Evolutionary conservation across 1,140 invertebrate genomes (phyloP).

Genomic region (Drosophila takahashii): DNA sequence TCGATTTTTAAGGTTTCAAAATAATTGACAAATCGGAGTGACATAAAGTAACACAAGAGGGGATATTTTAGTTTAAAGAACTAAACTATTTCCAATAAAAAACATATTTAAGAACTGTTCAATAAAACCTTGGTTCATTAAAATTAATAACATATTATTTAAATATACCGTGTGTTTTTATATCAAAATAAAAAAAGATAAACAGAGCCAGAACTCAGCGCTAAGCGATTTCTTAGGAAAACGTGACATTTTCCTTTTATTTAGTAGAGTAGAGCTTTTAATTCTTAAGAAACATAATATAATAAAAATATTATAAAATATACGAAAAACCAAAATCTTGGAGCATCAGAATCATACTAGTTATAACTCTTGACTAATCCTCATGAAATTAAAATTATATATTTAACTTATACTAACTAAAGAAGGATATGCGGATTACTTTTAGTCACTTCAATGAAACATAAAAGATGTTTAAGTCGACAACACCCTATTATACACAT

Average conservation of each 20-base stretch:
- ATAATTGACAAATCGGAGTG: background rate
- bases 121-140: background rate
- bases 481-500: conserved; percentile 12
- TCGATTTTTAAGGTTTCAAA: conserved; percentile 2
- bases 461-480: conserved; percentile 6
- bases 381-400: background rate
- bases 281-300: background rate
- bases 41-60: background rate
- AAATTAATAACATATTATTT: too few species aligned
- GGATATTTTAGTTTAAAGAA: background rate
- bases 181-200: too few species aligned
- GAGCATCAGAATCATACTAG: background rate
- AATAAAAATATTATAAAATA: background rate
- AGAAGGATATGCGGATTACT: background rate
- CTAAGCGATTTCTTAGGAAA: too few species aligned
- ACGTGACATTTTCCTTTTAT: too few species aligned
- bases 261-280: background rate
- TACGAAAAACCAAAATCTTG: background rate
- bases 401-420: background rate
- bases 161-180: too few species aligned
- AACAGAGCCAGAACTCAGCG: too few species aligned
- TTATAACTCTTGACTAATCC: background rate
- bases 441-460: background rate
- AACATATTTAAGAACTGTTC: background rate
- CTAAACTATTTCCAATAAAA: background rate